Evolutionary conservation across 2,113 vertebrate genomes (phyloP), one percentile per base, ranked within the genome.

Genomic region (Dipodomys stephensi): DNA sequence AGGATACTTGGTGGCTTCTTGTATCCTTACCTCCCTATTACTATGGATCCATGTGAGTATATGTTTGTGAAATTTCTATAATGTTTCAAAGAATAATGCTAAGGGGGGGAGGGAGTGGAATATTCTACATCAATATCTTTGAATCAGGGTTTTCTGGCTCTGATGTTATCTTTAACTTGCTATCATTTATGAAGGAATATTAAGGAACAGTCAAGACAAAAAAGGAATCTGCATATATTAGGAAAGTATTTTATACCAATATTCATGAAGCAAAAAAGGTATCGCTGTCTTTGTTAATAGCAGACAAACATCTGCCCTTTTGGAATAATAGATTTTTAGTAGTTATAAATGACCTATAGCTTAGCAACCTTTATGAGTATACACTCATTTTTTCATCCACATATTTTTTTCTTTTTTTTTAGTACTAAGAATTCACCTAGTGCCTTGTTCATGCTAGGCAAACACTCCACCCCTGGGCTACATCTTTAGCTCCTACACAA

Each of bases 81-180:
- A 65, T n/a, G 23, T 87, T 83, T 65, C 65, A 83, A 60, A 72
- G 72, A 88, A 49, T 73, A 79, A 86, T 64, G 64, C 44, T 80
- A 62, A 79, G 23, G 49, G 23, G 86, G 76, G 44, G 20, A 57
- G 53, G 53, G 53, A 57, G 16, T 64, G 57, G 39, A 20, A 83
- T 90, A 83, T 93, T 86, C 67, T 28, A 69, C 79, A 62, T 32
- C 49, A 91, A 67, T 88, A 27, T 35, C 65, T 88, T 90, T 83
- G 80, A 73, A 46, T 88, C 86, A 62, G 62, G 2, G 1, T 85
- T 72, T 23, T 69, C 49, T 82, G 49, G 20, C 74, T 89, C 69
- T 81, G 23, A 72, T 79, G 18, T 80, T 84, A 46, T 7, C 6
- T 57, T 57, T 94, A 77, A 85, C 23, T 77, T 83, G 16, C 62